A percentile compares a stretch with the other conserved stretches of the same genome.
These are phyloP conservation scores for Capromys pilorides DNA, from an alignment of 2,797 vertebrate species.

Conservation along the genomic window DNA sequence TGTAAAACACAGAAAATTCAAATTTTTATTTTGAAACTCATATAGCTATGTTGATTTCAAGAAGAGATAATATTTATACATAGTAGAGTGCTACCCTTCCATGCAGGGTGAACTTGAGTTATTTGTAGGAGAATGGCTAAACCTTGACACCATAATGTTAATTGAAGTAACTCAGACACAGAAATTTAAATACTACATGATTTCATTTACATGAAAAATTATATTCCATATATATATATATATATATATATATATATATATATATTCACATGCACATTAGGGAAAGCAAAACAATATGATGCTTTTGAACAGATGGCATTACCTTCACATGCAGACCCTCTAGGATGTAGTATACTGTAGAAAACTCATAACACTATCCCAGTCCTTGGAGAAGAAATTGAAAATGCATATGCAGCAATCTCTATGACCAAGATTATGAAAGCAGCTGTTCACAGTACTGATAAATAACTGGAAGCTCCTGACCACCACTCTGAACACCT, in stretches of 20 bases:
- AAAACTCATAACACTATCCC: background rate
- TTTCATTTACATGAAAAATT: background rate
- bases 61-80: background rate
- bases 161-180: background rate
- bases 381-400: background rate
- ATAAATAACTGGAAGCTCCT: too few species aligned
- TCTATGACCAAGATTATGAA: too few species aligned
- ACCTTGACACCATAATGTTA: background rate
- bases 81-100: background rate
- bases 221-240: too few species aligned
- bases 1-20: background rate
- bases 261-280: too few species aligned
- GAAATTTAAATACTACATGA: background rate
- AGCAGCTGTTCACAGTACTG: too few species aligned
- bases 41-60: background rate
- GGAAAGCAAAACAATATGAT: background rate
- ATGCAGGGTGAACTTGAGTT: background rate
- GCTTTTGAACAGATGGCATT: background rate
- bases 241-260: background rate
- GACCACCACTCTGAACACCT: too few species aligned
- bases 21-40: background rate
- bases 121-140: background rate
- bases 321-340: too few species aligned
- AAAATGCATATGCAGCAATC: background rate
- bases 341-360: background rate